phyloP scores from a whole-genome alignment of 1,140 invertebrate species.

The Drosophila malerkotliana region DNA sequence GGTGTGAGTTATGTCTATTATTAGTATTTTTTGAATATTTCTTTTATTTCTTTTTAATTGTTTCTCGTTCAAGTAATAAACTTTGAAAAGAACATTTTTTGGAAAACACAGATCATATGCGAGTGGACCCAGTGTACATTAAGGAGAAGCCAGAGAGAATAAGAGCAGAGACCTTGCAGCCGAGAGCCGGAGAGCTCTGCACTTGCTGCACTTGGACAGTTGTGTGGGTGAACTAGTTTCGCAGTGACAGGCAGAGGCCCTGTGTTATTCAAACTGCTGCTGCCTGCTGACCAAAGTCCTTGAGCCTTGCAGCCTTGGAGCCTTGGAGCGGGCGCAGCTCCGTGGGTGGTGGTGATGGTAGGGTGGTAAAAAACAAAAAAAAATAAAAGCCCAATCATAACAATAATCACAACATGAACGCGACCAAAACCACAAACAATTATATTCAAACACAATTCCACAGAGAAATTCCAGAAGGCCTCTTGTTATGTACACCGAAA shows the following conservation, averaged over 20 bases:
- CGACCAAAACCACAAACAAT: slow-evolving; percentile 12
- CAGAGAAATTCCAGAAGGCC: slow-evolving; percentile 20
- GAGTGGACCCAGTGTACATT: neutral
- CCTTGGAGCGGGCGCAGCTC: neutral
- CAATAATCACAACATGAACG: slow-evolving; percentile 36
- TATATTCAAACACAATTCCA: slow-evolving; percentile 21
- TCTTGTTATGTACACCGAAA: neutral
- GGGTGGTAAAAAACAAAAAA: neutral
- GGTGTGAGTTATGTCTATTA: too few species aligned
- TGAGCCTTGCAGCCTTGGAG: slow-evolving; percentile 3
- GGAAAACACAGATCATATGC: neutral
- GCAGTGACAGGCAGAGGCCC: slow-evolving; percentile 20
- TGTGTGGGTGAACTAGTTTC: slow-evolving; percentile 30
- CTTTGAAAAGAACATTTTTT: neutral
- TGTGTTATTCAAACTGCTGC: too few species aligned
- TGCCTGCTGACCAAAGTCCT: slow-evolving; percentile 20
- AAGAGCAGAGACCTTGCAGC: neutral
- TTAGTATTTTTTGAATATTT: too few species aligned
- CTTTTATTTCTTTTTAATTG: neutral
- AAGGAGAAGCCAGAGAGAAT: neutral
- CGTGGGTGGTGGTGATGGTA: neutral
- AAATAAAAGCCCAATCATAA: slow-evolving; percentile 18
- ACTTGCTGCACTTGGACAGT: slow-evolving; percentile 24
- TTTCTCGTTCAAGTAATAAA: neutral
- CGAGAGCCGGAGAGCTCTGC: slow-evolving; percentile 9